A percentile compares a stretch with the other conserved stretches of the same genome.
These are phyloP conservation scores for Elachura formosa DNA, from an alignment of 2,113 vertebrate genomes.

Conservation along the genomic window DNA sequence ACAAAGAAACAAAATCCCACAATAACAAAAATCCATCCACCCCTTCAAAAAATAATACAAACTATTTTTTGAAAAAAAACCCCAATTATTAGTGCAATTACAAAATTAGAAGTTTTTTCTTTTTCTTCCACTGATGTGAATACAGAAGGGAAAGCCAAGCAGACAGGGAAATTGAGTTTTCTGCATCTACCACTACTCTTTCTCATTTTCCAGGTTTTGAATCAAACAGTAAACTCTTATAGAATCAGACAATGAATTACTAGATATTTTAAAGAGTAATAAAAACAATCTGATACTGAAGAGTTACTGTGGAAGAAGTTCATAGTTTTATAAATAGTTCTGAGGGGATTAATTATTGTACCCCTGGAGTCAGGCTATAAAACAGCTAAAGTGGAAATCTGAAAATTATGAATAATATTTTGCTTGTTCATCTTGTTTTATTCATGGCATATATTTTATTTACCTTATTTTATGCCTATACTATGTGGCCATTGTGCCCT, in stretches of 20 bases:
- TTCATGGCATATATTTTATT: neutral
- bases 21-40: neutral
- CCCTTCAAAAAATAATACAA: neutral
- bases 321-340: neutral
- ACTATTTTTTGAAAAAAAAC: neutral
- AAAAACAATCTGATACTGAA: neutral
- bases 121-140: neutral
- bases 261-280: neutral
- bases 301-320: neutral
- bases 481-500: neutral
- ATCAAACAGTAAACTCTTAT: neutral
- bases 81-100: neutral
- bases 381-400: neutral
- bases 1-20: neutral
- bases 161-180: neutral
- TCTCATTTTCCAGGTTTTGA: neutral
- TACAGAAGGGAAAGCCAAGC: neutral
- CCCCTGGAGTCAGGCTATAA: neutral
- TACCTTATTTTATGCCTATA: neutral
- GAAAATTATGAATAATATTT: neutral
- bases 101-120: neutral
- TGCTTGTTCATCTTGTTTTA: neutral
- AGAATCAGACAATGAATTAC: neutral
- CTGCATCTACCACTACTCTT: neutral
- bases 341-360: neutral